Conservation (phyloP, 64 coral and sea anemone genomes). For the Orbicella faveolata region DNA sequence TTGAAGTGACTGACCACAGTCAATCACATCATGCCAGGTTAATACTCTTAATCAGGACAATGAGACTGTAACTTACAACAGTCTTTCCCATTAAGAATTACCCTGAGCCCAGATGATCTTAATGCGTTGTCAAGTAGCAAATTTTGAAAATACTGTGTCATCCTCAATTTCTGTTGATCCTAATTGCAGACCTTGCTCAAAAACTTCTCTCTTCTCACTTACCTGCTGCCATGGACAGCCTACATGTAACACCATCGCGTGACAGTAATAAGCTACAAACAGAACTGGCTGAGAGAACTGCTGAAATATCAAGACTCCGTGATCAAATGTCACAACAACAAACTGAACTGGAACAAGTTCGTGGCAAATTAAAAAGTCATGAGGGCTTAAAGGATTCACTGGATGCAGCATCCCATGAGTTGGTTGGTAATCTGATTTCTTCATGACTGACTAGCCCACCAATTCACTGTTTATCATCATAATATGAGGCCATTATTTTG, state of each 20-base stretch:
- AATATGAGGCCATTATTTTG: too few species aligned
- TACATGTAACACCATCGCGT: conserved; percentile 2
- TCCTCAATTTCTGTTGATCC: not conserved
- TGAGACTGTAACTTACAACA: too few species aligned
- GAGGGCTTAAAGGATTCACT: conserved; percentile 47
- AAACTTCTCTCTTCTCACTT: conserved; percentile 59
- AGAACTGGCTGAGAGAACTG: conserved; percentile 72
- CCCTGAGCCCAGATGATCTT: too few species aligned
- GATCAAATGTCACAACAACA: conserved; percentile 93
- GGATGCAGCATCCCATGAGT: conserved; percentile 64
- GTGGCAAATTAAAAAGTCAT: conserved; percentile 57
- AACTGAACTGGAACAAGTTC: conserved; percentile 63
- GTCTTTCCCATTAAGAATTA: too few species aligned
- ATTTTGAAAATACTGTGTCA: not conserved
- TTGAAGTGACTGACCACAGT: too few species aligned
- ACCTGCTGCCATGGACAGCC: not conserved
- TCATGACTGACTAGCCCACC: not conserved
- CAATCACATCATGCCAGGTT: too few species aligned
- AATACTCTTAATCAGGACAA: too few species aligned
- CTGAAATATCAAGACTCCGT: conserved; percentile 72
- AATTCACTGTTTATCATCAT: too few species aligned
- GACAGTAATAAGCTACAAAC: conserved; percentile 45
- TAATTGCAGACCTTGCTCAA: conserved; percentile 62
- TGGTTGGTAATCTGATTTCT: conserved; percentile 45
- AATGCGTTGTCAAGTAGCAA: too few species aligned